Base-by-base conservation (phyloP, 2,113 vertebrate species). In the Scopus umbretta region DNA sequence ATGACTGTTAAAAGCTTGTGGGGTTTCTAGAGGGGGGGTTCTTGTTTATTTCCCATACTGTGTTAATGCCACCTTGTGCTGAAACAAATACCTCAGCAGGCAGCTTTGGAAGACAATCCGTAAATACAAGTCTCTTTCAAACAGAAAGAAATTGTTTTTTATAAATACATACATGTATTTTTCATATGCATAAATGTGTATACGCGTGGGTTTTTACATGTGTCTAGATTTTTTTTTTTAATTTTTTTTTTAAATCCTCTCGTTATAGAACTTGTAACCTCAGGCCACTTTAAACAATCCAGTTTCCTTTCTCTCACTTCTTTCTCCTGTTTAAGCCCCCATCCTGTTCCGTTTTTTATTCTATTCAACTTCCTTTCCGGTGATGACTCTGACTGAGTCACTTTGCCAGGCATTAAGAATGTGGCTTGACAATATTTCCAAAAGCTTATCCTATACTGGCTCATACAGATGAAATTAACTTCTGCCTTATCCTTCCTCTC, bases 281-380 rank as follows among this genome's bases (percentile, higher is more conserved):
- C 62, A 53, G 89, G 42, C 86, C 81, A 67, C 81, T 89, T 96
- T 85, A 85, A 97, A 97, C 91, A 97, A 94, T 91, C 80, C 87
- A 20, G 59, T 96, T 97, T 97, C 97, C 96, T 97, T 97, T 97
- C 96, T 96, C 88, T 96, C 91, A 68, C 94, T 97, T 97, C 84
- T 95, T 96, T 94, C 92, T 96, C 90, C 86, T 96, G 75, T 95
- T 66, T 56, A 85, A 96, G 92, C 84, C 89, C 68, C 76, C 94
- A 97, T 97, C 97, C 97, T 97, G 97, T 97, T 97, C 96, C 96
- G 74, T 80, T 97, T 96, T 97, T 96, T 94, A 96, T 97, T 97
- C 92, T 97, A 42, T 97, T 96, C 96, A 92, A 80, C 97, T 97
- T 97, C 97, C 97, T 94, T 96, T 96, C 93, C 96, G 94, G 94